Conservation (phyloP, 2,888 invertebrate genomes). For the Xylota sylvarum region DNA sequence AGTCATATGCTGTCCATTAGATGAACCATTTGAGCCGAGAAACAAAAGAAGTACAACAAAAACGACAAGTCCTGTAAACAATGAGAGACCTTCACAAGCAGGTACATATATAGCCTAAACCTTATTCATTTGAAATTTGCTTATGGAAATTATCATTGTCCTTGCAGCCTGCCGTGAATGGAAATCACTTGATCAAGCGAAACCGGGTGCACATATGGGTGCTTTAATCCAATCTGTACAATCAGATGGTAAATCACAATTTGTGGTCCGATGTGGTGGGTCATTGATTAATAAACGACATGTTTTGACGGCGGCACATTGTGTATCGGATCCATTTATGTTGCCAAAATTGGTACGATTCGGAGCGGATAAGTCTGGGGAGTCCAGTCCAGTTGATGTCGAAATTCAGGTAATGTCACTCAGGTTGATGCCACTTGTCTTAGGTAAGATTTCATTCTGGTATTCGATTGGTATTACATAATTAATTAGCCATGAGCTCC, state of each 20-base stretch:
- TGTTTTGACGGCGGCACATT: constrained; percentile 74
- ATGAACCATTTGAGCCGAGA: no score
- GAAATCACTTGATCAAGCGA: neutral
- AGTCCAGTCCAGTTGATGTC: constrained; percentile 25
- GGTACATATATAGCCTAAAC: constrained; percentile 1
- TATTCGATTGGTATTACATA: no score
- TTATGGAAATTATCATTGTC: neutral
- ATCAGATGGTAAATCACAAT: neutral
- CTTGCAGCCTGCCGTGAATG: constrained; percentile 16
- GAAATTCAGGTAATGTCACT: constrained; percentile 56
- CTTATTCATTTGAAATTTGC: neutral
- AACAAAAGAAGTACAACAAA: no score
- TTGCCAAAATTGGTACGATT: constrained; percentile 60
- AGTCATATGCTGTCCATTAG: no score
- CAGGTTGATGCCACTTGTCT: no score
- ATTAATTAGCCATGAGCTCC: no score
- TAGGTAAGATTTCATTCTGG: no score
- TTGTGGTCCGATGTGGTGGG: constrained; percentile 48
- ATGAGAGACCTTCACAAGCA: neutral
- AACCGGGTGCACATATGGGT: constrained; percentile 66
- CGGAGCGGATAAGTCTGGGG: constrained; percentile 32
- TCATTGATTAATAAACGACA: constrained; percentile 68
- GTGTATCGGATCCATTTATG: constrained; percentile 27
- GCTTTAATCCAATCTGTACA: constrained; percentile 48
- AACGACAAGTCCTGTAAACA: no score